Conservation (phyloP, 2,888 invertebrate genomes). For the Dasysyrphus albostriatus region DNA sequence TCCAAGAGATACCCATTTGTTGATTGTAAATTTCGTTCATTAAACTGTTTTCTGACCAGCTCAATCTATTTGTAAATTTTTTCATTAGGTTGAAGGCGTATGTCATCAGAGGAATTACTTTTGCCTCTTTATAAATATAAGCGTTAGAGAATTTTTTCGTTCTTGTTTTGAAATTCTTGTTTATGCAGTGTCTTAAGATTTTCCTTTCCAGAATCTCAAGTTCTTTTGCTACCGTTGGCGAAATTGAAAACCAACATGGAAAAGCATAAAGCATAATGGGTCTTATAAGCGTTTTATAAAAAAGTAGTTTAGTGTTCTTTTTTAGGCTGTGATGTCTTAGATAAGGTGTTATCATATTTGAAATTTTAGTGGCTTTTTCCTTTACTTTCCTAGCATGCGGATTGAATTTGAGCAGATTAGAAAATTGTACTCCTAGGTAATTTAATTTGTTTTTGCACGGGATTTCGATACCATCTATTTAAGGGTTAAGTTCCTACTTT, state of each 20-base stretch:
- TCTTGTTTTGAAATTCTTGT: background rate
- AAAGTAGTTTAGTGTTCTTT: background rate
- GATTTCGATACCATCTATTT: too few relatives aligned
- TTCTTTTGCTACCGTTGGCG: too few relatives aligned
- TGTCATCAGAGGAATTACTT: background rate
- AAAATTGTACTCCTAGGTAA: too few relatives aligned
- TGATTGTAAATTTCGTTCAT: too few relatives aligned
- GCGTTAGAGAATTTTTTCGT: background rate
- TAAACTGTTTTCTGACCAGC: slow-evolving; percentile 3
- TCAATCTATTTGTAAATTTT: background rate
- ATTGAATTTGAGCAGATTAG: too few relatives aligned
- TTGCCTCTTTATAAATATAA: background rate
- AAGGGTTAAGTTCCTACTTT: too few relatives aligned
- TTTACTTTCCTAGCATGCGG: too few relatives aligned
- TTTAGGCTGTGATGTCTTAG: background rate
- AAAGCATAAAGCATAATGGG: background rate
- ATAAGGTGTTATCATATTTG: background rate
- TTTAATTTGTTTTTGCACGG: too few relatives aligned
- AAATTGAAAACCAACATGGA: too few relatives aligned
- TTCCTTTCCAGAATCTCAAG: too few relatives aligned
- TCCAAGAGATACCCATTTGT: background rate
- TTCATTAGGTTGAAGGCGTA: background rate
- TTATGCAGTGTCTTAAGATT: too few relatives aligned
- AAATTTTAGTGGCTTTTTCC: background rate
- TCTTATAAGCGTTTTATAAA: background rate